These are phyloP conservation scores for Phylloscopus collybita DNA, from an alignment of 2,797 vertebrate species.

Conservation along the genomic window DNA sequence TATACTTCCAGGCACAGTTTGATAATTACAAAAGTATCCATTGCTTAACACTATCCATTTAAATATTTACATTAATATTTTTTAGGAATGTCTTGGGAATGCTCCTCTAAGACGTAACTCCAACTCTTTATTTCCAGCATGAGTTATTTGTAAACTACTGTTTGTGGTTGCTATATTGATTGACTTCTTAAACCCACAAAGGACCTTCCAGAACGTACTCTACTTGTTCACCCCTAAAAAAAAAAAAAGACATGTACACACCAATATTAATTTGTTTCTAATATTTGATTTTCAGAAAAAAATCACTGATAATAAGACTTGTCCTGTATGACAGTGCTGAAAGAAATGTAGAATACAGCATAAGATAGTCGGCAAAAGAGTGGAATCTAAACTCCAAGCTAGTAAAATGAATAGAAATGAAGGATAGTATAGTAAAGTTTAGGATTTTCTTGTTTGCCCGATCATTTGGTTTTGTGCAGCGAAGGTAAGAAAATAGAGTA, in stretches of 20 bases:
- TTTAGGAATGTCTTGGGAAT: neutral
- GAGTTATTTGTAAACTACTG: neutral
- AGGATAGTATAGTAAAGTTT: neutral
- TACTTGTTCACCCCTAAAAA: neutral
- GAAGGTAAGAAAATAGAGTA: neutral
- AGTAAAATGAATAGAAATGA: neutral
- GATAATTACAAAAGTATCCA: neutral
- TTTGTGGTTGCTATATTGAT: neutral
- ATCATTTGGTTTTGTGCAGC: neutral
- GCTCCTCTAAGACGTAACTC: neutral
- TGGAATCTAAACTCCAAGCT: neutral
- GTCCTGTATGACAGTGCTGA: neutral
- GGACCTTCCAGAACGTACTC: neutral
- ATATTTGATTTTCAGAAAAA: conserved; percentile 9
- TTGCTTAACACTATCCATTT: neutral
- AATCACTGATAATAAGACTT: neutral
- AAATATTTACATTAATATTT: neutral
- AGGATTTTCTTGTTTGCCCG: neutral
- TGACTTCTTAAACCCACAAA: neutral
- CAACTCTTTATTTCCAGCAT: neutral
- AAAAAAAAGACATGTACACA: neutral
- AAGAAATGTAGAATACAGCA: neutral
- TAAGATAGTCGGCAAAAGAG: neutral
- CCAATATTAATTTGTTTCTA: neutral
- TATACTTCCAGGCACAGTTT: neutral